Evolutionary conservation across 2,113 vertebrate genomes (phyloP).

Genomic region (Indri indri): DNA sequence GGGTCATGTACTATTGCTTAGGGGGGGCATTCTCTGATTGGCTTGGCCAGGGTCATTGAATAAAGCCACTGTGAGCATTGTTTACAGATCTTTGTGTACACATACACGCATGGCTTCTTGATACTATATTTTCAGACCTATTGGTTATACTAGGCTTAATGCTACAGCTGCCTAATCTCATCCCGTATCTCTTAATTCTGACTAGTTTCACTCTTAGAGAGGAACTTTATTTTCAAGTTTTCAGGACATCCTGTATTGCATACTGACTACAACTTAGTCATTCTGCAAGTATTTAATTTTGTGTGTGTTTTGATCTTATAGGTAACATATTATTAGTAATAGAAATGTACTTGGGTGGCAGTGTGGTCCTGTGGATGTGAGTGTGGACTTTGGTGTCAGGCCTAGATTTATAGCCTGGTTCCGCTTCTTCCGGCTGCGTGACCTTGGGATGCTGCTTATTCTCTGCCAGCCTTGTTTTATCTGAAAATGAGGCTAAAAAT

Average conservation of each 20-base stretch:
- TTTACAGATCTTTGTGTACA: background rate
- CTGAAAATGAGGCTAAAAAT: slow-evolving; percentile 34
- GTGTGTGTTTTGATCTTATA: background rate
- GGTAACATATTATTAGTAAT: background rate
- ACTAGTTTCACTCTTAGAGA: background rate
- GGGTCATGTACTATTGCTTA: background rate
- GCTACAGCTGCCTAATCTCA: background rate
- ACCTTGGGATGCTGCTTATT: background rate
- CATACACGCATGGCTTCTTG: background rate
- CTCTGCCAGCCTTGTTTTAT: slow-evolving; percentile 13
- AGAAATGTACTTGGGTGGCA: background rate
- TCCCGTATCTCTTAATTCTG: background rate
- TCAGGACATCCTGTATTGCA: background rate
- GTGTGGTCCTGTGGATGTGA: background rate
- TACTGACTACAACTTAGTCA: background rate
- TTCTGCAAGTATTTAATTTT: background rate
- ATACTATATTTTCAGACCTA: background rate
- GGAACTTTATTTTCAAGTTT: slow-evolving; percentile 29
- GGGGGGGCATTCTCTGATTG: background rate
- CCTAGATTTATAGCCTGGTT: background rate
- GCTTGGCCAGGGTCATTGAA: too few relatives aligned
- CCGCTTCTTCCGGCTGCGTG: background rate
- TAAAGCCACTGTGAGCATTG: background rate
- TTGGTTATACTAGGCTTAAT: background rate
- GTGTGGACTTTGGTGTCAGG: background rate